Evolutionary conservation across 1,140 invertebrate species (phyloP), one percentile per base, ranked within the genome.

Genomic region (Rhopalosiphum maidis): DNA sequence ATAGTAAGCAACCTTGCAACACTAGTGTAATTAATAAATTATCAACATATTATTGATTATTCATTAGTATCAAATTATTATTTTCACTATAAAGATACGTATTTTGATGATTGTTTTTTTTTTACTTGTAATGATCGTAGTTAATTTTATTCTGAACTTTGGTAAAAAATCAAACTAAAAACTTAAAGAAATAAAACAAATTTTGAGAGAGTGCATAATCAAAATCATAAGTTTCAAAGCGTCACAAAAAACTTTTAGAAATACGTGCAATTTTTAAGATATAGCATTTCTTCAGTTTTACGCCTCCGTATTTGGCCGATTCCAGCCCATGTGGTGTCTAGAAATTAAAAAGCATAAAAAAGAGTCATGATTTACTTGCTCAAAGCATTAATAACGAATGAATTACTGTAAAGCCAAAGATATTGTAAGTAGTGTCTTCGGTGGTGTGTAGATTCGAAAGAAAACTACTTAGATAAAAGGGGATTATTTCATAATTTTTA

Each of bases 261-360:
- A 11, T 11, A n/a, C 60, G 11, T 68, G 60, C 15, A 68, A n/a
- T 68, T 4, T 18, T 68, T 11, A 68, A n/a, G 11, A 68, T n/a
- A 9, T 68, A n/a, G 30, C 30, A 68, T n/a, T 68, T n/a, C 60
- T 15, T 68, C 18, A 68, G 60, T 68, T n/a, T 6, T 1, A 18
- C 2, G 30, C n/a, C 23, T n/a, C 30, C 11, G 0, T n/a, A 3
- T 68, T n/a, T 9, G 2, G 3, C 3, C 30, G 11, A n/a, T 68
- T 68, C n/a, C 8, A 68, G 60, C 0, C 25, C 8, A 9, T 60
- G 55, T 60, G 25, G 30, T 30, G 9, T 11, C 30, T 30, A 11
- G 9, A 60, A 7, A 15, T 15, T 3, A 60, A 30, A 11, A 21
- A 54, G 0, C 51, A 54, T 54, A 8, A 55, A 55, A 54, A 23